These are phyloP conservation scores for Lithophane leautieri DNA, from an alignment of 2,888 invertebrate species.

Conservation along the genomic window DNA sequence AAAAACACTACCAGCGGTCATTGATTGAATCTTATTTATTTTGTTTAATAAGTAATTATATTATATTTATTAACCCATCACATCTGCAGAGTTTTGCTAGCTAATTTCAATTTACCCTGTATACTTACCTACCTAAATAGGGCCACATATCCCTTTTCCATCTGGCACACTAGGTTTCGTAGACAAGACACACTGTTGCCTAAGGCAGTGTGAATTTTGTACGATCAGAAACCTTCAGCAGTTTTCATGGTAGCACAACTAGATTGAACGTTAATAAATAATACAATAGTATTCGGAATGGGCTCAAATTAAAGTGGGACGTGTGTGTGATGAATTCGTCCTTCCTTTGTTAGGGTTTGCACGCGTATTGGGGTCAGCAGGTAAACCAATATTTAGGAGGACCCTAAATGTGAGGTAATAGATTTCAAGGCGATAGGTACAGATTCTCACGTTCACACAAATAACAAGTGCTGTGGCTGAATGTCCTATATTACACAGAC, in stretches of 20 bases:
- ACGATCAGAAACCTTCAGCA: conserved; percentile 2
- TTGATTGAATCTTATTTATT: too few species aligned
- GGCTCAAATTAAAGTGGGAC: conserved; percentile 44
- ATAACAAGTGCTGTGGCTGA: background rate
- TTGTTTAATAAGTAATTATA: too few species aligned
- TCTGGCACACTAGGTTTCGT: conserved; percentile 4
- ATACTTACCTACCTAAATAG: background rate
- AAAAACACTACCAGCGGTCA: too few species aligned
- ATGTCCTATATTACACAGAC: background rate
- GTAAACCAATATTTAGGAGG: background rate
- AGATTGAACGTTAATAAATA: conserved; percentile 61
- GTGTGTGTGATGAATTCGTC: conserved; percentile 75
- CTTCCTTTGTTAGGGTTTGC: conserved; percentile 66
- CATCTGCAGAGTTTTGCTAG: too few species aligned
- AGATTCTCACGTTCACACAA: background rate
- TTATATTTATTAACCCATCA: too few species aligned
- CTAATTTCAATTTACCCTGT: too few species aligned
- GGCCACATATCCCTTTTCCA: background rate
- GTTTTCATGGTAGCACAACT: conserved; percentile 14
- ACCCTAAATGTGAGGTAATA: background rate
- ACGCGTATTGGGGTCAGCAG: conserved; percentile 5
- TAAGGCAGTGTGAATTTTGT: conserved; percentile 21
- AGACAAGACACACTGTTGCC: conserved; percentile 17
- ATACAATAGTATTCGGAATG: conserved; percentile 60
- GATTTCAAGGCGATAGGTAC: background rate